A percentile compares a stretch with the other conserved stretches of the same genome.
Conservation (phyloP, 2,888 invertebrate genomes). For the Unio delphinus region DNA sequence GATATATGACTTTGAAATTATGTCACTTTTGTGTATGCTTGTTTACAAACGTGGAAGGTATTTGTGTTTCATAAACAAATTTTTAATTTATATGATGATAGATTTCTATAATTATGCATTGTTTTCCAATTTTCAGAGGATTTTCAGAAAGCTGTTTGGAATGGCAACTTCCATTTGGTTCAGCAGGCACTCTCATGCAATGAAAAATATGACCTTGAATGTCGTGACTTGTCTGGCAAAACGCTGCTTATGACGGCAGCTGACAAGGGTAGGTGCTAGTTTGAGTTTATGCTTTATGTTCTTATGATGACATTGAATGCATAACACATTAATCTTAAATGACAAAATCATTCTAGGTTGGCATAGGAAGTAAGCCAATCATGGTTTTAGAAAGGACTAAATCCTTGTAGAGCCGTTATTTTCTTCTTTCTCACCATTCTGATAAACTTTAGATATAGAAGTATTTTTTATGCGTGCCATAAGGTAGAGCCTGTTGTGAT, state of each 20-base stretch:
- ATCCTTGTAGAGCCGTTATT: too few relatives aligned
- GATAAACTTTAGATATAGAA: too few relatives aligned
- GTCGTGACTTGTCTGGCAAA: slow-evolving; percentile 51
- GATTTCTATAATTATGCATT: too few relatives aligned
- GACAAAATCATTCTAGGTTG: too few relatives aligned
- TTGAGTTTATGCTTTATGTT: slow-evolving; percentile 1
- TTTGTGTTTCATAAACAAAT: too few relatives aligned
- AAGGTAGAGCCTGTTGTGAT: too few relatives aligned
- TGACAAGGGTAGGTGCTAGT: slow-evolving; percentile 47
- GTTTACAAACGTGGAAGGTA: slow-evolving; percentile 15
- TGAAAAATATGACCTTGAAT: slow-evolving; percentile 54
- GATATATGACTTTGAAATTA: background rate
- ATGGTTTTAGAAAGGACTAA: too few relatives aligned
- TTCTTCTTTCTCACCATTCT: too few relatives aligned
- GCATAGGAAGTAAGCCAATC: too few relatives aligned
- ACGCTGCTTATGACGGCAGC: slow-evolving; percentile 66
- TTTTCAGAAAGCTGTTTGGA: slow-evolving; percentile 49
- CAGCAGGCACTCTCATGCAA: slow-evolving; percentile 46
- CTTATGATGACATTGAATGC: background rate
- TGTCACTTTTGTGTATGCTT: background rate
- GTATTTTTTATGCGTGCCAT: too few relatives aligned
- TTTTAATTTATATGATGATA: too few relatives aligned
- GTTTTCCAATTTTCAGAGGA: slow-evolving; percentile 31
- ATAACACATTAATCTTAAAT: background rate
- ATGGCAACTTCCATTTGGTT: slow-evolving; percentile 51